A percentile compares a stretch with the other conserved stretches of the same genome.
Conservation (phyloP, 2,888 invertebrate genomes). For the Phengaris alcon region DNA sequence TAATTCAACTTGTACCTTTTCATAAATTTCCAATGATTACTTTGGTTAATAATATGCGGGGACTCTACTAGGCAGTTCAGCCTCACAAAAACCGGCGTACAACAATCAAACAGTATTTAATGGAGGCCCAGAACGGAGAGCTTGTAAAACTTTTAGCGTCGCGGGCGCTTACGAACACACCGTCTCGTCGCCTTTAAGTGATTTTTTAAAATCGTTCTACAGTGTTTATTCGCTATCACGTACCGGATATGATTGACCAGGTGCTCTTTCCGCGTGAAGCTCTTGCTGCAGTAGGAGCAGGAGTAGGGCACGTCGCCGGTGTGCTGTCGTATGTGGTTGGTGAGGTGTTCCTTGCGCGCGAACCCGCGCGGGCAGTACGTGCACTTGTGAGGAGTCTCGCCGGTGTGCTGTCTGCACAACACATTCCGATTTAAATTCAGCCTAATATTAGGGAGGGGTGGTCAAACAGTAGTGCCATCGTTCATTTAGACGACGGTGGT, state of each 20-base stretch:
- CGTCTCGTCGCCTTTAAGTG: too few relatives aligned
- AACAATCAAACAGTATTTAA: background rate
- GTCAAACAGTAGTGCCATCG: background rate
- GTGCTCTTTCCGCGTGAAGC: constrained; percentile 85
- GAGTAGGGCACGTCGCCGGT: constrained; percentile 85
- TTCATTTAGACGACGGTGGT: too few relatives aligned
- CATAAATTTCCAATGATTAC: background rate
- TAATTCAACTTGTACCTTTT: background rate
- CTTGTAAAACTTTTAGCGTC: too few relatives aligned
- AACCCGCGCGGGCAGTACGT: constrained; percentile 77
- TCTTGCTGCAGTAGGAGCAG: constrained; percentile 85
- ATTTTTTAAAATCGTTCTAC: too few relatives aligned
- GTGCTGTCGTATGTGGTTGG: constrained; percentile 89
- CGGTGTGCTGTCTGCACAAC: constrained; percentile 85
- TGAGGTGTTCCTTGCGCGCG: constrained; percentile 92
- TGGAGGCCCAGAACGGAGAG: too few relatives aligned
- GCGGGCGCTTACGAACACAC: too few relatives aligned
- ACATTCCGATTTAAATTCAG: constrained; percentile 65
- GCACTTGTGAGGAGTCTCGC: constrained; percentile 89
- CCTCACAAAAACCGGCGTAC: background rate
- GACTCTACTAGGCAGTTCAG: background rate
- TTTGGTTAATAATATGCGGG: background rate
- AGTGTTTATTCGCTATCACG: constrained; percentile 32
- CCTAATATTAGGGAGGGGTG: constrained; percentile 34
- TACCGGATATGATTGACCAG: constrained; percentile 82